Conservation (phyloP, 2,888 invertebrate genomes). For the Heliconius sara region DNA sequence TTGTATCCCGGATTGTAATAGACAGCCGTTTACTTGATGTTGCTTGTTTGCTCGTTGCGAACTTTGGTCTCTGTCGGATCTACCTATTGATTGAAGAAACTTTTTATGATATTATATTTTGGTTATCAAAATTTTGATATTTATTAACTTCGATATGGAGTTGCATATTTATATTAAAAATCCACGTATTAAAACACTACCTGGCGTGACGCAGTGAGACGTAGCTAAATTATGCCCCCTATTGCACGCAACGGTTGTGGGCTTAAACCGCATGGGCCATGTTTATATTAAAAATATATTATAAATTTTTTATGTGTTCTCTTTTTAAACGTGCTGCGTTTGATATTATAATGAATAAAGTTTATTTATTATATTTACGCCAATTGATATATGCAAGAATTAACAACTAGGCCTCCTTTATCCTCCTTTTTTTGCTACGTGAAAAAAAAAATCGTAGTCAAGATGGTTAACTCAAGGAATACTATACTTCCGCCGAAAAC, state of each 20-base stretch:
- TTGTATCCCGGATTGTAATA: slow-evolving; percentile 42
- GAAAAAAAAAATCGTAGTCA: too few relatives aligned
- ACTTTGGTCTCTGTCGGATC: slow-evolving; percentile 17
- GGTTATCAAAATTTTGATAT: background rate
- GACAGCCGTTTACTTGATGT: slow-evolving; percentile 36
- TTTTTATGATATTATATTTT: background rate
- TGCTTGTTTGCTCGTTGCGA: slow-evolving; percentile 34
- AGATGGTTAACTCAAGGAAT: too few relatives aligned
- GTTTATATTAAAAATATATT: slow-evolving; percentile 12
- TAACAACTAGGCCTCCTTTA: too few relatives aligned
- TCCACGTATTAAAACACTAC: slow-evolving; percentile 7
- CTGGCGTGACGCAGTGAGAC: slow-evolving; percentile 11
- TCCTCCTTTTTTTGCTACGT: too few relatives aligned
- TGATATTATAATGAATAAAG: background rate
- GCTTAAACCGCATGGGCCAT: background rate
- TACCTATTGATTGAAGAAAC: background rate
- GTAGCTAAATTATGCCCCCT: slow-evolving; percentile 12
- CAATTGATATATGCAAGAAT: background rate
- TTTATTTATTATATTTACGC: background rate
- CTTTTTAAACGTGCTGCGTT: background rate
- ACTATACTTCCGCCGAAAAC: background rate
- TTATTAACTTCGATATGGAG: background rate
- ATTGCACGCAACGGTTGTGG: slow-evolving; percentile 11
- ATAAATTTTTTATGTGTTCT: background rate
- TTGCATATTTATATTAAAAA: slow-evolving; percentile 1